Evolutionary conservation across 1,140 invertebrate species (phyloP), one percentile per base, ranked within the genome.

Genomic region (Venustaconcha ellipsiformis): DNA sequence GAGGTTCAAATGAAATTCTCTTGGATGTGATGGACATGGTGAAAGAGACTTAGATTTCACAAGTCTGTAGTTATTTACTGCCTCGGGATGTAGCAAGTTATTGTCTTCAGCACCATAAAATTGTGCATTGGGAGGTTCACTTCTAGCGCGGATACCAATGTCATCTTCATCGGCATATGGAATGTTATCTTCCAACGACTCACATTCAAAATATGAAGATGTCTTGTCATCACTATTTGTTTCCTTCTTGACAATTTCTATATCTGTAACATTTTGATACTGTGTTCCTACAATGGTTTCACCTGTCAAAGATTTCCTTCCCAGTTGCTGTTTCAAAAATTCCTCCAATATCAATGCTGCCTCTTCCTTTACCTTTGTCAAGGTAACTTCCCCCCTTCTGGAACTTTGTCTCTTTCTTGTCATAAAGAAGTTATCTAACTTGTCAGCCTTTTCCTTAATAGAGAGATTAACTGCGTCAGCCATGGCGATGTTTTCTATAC

Each of bases 141-240:
- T 77, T 68, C 72, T 69, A 30, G 75, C 58, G 17, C 65, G 58
- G 11, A 77, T 17, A 68, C 72, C 75, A 66, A 14, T 18, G 62
- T 77, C 75, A 63, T 63, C 68, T 72, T 67, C 75, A 77, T 77
- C 75, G 11, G 66, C 66, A 68, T 59, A 77, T 62, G 75, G 75
- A 68, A 77, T 77, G 13, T 70, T 68, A 23, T 77, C 64, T 77
- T 77, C 70, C 15, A 64, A 37, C n/a, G 72, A 62, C 48, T 68
- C n/a, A 57, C 59, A 68, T 63, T 66, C 67, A 63, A 57, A 63
- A 26, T 70, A 77, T 59, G 69, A 72, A 20, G 70, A 64, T 23
- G 64, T 57, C 55, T 57, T 72, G 12, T 56, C 62, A 15, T 66
- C 70, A 72, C 70, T 77, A 14, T 69, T 70, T 14, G 75, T 77